Conservation (phyloP, 2,888 invertebrate genomes). For the Troides oblongomaculatus region DNA sequence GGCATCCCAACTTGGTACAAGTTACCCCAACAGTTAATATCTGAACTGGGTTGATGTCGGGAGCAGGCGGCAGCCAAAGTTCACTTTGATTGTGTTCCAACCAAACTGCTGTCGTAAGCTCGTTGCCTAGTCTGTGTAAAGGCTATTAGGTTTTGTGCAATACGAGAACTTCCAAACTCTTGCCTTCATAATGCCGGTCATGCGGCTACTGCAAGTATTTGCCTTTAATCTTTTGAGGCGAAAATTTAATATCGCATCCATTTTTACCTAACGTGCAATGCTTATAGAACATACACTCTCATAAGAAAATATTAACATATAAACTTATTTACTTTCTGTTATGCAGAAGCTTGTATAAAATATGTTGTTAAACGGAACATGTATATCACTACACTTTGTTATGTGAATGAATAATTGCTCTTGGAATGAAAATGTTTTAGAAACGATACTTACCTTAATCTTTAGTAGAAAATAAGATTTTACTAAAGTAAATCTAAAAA, state of each 20-base stretch:
- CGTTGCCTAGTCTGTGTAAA: constrained; percentile 25
- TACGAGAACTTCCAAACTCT: constrained; percentile 25
- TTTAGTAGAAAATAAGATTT: no score
- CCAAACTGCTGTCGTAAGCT: constrained; percentile 29
- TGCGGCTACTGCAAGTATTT: constrained; percentile 1
- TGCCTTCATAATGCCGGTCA: constrained; percentile 18
- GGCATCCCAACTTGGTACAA: constrained; percentile 38
- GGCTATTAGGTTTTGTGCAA: constrained; percentile 29
- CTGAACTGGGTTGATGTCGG: constrained; percentile 34
- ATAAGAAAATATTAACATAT: no score
- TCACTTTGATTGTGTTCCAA: constrained; percentile 36
- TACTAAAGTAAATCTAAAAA: no score
- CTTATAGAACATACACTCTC: no score
- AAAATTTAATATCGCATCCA: not conserved
- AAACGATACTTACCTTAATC: no score
- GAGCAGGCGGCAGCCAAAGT: constrained; percentile 32
- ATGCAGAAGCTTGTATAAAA: no score
- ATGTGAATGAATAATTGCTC: no score
- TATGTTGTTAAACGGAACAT: no score
- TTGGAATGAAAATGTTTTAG: no score
- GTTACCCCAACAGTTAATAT: constrained; percentile 35
- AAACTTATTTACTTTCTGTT: no score
- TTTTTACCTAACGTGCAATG: no score
- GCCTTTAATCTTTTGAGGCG: constrained; percentile 8
- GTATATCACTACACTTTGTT: no score